Percentiles rank a stretch among this genome's conserved stretches.
phyloP scores from a whole-genome alignment of 2,888 invertebrate species.

The Hesperia comma region DNA sequence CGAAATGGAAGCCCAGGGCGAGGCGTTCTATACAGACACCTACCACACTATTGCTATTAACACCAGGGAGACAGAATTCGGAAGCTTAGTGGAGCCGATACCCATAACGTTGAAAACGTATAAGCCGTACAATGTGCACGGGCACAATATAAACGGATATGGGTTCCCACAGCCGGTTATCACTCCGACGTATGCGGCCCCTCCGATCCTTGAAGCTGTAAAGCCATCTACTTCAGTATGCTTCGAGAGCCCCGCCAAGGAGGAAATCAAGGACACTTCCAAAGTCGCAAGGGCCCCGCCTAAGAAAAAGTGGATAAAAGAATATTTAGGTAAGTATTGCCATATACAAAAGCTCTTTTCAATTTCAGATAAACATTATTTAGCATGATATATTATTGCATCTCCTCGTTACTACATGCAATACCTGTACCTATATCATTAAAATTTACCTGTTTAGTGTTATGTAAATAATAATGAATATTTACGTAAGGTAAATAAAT shows the following conservation, averaged over 20 bases:
- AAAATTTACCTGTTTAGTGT: too few species aligned
- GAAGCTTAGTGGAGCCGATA: conserved; percentile 71
- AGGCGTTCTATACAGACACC: conserved; percentile 64
- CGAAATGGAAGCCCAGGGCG: conserved; percentile 69
- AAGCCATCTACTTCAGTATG: conserved; percentile 56
- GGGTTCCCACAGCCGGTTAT: conserved; percentile 51
- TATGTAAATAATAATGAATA: too few species aligned
- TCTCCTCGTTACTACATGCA: too few species aligned
- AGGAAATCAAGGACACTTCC: conserved; percentile 56
- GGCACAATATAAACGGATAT: conserved; percentile 58
- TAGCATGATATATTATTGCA: too few species aligned
- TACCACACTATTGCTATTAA: conserved; percentile 73
- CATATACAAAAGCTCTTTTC: not conserved
- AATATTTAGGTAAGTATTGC: conserved; percentile 84
- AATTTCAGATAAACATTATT: too few species aligned
- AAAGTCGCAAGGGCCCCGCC: conserved; percentile 77
- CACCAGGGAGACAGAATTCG: conserved; percentile 75
- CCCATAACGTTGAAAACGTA: conserved; percentile 71
- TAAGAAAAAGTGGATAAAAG: conserved; percentile 90
- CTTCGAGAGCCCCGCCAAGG: conserved; percentile 54
- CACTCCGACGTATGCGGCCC: conserved; percentile 54
- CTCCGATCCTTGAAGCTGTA: conserved; percentile 54
- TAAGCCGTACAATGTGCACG: conserved; percentile 61
- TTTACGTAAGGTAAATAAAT: too few species aligned
- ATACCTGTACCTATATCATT: too few species aligned